A percentile compares a stretch with the other conserved stretches of the same genome.
These are phyloP conservation scores for Pseudocheirus occidentalis DNA, from an alignment of 2,797 vertebrate genomes.

Conservation along the genomic window DNA sequence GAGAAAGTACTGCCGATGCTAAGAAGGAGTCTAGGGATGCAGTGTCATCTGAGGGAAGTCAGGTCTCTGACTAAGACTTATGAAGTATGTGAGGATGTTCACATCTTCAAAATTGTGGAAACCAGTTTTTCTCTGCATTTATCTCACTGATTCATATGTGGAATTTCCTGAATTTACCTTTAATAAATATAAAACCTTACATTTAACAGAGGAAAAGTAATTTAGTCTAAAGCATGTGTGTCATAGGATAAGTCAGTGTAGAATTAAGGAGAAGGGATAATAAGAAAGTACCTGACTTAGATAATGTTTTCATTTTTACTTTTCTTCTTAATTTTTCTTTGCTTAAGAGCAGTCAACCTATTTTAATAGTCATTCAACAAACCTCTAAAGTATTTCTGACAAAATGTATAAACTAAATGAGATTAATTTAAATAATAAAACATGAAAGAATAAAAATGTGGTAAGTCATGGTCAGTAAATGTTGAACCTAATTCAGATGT, in stretches of 20 bases:
- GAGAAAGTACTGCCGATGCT: background rate
- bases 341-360: background rate
- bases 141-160: background rate
- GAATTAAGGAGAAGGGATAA: background rate
- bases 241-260: background rate
- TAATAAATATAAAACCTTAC: background rate
- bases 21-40: background rate
- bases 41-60: background rate
- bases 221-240: background rate
- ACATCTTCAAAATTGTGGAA: background rate
- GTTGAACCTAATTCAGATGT: background rate
- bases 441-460: background rate
- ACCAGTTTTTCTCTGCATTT: background rate
- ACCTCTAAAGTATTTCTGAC: background rate
- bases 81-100: background rate
- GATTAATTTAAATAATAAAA: background rate
- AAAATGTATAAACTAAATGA: background rate
- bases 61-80: background rate
- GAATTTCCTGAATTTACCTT: background rate
- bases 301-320: background rate
- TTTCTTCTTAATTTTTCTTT: background rate
- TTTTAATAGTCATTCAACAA: background rate
- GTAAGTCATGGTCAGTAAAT: background rate
- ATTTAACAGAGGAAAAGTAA: background rate
- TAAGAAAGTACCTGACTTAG: background rate